Percentiles rank a stretch among this genome's conserved stretches.
These are phyloP conservation scores for Caenorhabditis becei DNA, from an alignment of 2,888 invertebrate species.

Conservation along the genomic window DNA sequence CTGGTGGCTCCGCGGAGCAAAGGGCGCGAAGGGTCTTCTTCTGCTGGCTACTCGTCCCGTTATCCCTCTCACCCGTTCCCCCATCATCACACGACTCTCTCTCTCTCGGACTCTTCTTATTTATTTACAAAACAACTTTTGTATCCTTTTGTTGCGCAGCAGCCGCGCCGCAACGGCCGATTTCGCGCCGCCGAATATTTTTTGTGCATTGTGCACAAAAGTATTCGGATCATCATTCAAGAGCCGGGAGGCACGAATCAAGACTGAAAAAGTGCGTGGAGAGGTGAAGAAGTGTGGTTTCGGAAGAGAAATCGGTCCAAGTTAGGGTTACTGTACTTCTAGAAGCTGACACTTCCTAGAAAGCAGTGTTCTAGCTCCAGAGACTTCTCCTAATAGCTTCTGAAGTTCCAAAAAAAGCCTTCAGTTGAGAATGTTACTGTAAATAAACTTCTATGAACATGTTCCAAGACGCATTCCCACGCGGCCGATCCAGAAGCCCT, in stretches of 20 bases:
- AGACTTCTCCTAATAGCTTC: too few species aligned
- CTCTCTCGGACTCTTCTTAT: constrained; percentile 23
- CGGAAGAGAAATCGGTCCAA: too few species aligned
- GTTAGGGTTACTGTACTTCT: neutral
- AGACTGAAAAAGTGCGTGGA: constrained; percentile 8
- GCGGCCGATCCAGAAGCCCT: too few species aligned
- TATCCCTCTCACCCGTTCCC: constrained; percentile 10
- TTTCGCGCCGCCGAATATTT: constrained; percentile 36
- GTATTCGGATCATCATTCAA: constrained; percentile 43
- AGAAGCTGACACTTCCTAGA: too few species aligned
- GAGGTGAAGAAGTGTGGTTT: neutral
- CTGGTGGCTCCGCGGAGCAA: neutral
- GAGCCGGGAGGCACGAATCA: constrained; percentile 40
- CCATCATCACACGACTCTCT: constrained; percentile 27
- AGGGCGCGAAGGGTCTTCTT: constrained; percentile 8
- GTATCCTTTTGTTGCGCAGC: constrained; percentile 35
- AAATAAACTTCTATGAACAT: too few species aligned
- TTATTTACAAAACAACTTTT: constrained; percentile 61
- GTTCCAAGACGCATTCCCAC: too few species aligned
- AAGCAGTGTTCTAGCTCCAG: too few species aligned
- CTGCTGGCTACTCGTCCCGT: neutral
- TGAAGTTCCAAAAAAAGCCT: too few species aligned
- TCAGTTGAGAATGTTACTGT: too few species aligned
- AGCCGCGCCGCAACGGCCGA: constrained; percentile 8
- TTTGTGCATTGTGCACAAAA: constrained; percentile 23